A percentile compares a stretch with the other conserved stretches of the same genome.
phyloP scores from a whole-genome alignment of 2,888 invertebrate genomes.

The Drosophila pegasa region DNA sequence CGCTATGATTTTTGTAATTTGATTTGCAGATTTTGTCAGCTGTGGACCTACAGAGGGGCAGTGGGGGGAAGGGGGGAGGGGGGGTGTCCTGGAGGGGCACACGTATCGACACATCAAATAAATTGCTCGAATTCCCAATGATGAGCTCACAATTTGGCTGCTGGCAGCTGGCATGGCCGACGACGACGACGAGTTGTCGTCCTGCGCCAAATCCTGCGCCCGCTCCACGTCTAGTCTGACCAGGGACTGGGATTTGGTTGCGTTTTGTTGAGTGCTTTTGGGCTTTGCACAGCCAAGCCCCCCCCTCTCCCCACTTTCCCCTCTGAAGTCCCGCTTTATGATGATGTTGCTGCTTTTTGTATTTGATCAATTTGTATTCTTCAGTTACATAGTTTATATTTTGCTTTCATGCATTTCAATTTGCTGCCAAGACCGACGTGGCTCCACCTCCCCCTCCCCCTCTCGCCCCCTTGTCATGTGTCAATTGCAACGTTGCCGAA shows the following conservation, averaged over 20 bases:
- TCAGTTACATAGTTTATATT: conserved; percentile 68
- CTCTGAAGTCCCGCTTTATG: conserved; percentile 46
- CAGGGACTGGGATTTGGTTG: conserved; percentile 54
- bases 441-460: not conserved
- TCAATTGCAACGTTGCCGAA: conserved; percentile 67
- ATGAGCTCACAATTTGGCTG: conserved; percentile 56
- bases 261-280: conserved; percentile 67
- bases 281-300: conserved; percentile 24
- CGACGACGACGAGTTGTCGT: conserved; percentile 2
- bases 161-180: conserved; percentile 34
- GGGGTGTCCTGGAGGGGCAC: conserved; percentile 6
- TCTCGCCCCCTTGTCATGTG: conserved; percentile 60
- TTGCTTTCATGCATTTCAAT: conserved; percentile 72
- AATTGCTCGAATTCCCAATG: conserved; percentile 70
- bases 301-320: not conserved
- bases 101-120: conserved; percentile 72
- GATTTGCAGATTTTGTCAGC: conserved; percentile 76
- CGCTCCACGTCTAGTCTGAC: conserved; percentile 14
- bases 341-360: conserved; percentile 63
- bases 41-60: too few species aligned
- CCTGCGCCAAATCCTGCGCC: not conserved
- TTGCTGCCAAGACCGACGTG: conserved; percentile 35
- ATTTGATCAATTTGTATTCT: conserved; percentile 76
- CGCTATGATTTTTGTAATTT: conserved; percentile 81
- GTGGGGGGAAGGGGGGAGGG: not conserved